Conservation (phyloP, 1,140 invertebrate genomes). For the Pogonognathellus flavescens region DNA sequence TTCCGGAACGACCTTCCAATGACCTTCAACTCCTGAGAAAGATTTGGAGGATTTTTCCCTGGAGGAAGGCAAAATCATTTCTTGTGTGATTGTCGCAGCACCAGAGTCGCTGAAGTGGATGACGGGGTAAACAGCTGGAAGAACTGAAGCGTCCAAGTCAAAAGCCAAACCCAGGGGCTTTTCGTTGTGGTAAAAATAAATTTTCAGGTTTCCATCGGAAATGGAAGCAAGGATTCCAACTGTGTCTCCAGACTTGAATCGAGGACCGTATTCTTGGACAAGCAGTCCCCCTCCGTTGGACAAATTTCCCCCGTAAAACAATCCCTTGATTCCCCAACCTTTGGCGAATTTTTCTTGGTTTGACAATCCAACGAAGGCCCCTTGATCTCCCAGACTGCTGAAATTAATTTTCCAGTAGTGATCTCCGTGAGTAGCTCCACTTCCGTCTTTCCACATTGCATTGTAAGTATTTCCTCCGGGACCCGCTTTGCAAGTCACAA, state of each 20-base stretch:
- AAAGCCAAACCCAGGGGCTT: constrained; percentile 12
- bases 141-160: neutral
- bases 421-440: neutral
- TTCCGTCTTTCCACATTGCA: constrained; percentile 22
- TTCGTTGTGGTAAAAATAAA: constrained; percentile 28
- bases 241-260: constrained; percentile 20
- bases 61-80: no score
- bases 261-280: constrained; percentile 5
- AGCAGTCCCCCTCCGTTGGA: constrained; percentile 17
- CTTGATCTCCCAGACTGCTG: neutral
- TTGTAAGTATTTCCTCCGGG: neutral
- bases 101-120: no score
- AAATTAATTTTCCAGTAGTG: constrained; percentile 32
- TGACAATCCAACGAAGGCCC: constrained; percentile 24
- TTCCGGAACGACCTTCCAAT: no score
- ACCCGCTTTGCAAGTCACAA: neutral
- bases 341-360: neutral
- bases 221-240: constrained; percentile 6
- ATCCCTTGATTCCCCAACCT: constrained; percentile 4
- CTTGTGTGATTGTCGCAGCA: no score
- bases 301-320: constrained; percentile 39
- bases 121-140: no score
- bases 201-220: constrained; percentile 2
- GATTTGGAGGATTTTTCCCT: no score
- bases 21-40: no score